Base-by-base conservation (phyloP, 2,113 vertebrate species). In the Cichladusa arquata region DNA sequence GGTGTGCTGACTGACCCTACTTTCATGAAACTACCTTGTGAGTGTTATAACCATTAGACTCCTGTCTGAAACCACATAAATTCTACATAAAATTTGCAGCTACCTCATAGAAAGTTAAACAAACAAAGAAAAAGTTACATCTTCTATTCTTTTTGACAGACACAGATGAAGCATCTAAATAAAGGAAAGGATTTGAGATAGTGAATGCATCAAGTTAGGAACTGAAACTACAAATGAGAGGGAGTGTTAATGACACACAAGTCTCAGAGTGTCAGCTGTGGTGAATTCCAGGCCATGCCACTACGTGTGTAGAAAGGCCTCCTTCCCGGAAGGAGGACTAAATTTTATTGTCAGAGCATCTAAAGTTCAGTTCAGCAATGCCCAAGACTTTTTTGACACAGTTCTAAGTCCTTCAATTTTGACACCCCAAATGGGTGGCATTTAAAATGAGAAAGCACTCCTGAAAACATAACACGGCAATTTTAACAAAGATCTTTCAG, bases 281-380 rank as follows among this genome's bases (percentile, higher is more conserved):
- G 25, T 36, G 33, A 91, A 73, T 28, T 77, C 50, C 73, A 90
- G n/a, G 12, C 77, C 54, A 58, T 18, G 33, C 8, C 64, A 47
- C 12, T 28, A 5, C 0, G 0, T 5, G 3, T n/a, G 23, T 4
- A 48, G 60, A 91, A 91, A 64, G 19, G 42, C 6, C 36, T 69
- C 22, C n/a, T 60, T 44, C 73, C 14, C 14, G 31, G 42, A 74
- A 70, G 17, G 11, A 45, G 14, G 25, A 66, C 3, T 28, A 28
- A 25, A 62, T 70, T 56, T 84, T 84, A 57, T 16, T 65, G 23
- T 29, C 47, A 81, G 0, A 2, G 22, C 19, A 87, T 19, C 54
- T 66, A 4, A 53, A 70, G 45, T 38, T 84, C 50, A 69, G 64
- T 24, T 91, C 60, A 91, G 72, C 53, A 60, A 73, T 28, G 8